Evolutionary conservation across 2,888 invertebrate species (phyloP).

Genomic region (Eupithecia subumbrata): DNA sequence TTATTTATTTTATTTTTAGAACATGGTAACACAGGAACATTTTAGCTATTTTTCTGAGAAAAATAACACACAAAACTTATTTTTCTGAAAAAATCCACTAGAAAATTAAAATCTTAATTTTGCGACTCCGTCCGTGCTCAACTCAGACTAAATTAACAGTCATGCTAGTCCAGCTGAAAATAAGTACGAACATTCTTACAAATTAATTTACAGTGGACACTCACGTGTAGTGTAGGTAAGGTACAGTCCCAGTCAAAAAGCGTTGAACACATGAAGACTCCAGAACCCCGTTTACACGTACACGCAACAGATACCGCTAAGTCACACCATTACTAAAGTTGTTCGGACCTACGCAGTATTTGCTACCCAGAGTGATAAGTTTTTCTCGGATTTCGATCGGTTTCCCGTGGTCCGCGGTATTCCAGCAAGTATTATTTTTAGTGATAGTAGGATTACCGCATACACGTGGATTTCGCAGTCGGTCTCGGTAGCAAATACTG

Average conservation of each 20-base stretch:
- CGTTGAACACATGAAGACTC: neutral
- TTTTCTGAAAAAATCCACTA: constrained; percentile 4
- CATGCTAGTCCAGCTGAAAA: constrained; percentile 20
- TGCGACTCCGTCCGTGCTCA: constrained; percentile 6
- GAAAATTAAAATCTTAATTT: constrained; percentile 16
- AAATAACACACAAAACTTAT: neutral
- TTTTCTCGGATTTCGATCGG: neutral
- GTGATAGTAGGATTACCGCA: neutral
- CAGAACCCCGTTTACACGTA: neutral
- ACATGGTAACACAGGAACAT: neutral
- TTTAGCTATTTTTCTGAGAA: neutral
- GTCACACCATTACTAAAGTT: neutral
- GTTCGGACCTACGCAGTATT: neutral
- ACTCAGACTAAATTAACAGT: constrained; percentile 13
- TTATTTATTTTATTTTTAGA: neutral
- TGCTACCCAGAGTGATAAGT: neutral
- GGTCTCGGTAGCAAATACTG: too few species aligned
- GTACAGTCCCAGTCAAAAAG: neutral
- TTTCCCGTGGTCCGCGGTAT: neutral
- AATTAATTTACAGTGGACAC: constrained; percentile 29
- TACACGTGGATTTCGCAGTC: too few species aligned
- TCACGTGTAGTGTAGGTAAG: constrained; percentile 7
- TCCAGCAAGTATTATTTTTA: neutral
- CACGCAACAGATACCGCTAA: neutral
- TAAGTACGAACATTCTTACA: constrained; percentile 14